Evolutionary conservation across 2,797 vertebrate species (phyloP), one percentile per base, ranked within the genome.

Genomic region (Psittacula echo): DNA sequence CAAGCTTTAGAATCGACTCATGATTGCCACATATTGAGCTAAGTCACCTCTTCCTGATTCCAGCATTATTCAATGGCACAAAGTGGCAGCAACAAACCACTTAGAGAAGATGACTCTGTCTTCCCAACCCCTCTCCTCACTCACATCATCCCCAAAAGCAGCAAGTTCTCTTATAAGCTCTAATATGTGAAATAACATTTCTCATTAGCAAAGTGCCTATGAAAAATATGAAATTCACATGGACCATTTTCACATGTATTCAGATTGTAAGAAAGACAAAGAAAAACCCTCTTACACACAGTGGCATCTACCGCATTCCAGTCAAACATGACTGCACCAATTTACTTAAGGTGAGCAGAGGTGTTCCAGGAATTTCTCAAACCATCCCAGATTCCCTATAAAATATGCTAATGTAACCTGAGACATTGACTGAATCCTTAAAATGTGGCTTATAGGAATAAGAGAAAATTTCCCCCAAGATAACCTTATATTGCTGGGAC

Each of bases 211-310:
- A 26, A 37, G 14, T 32, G 14, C 30, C 18, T 50, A 29, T 24
- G 17, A 87, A 90, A 91, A 68, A 32, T 4, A 51, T 0, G 0
- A 60, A 71, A 72, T 51, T 48, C 30, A 72, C 30, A 72, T 37
- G 30, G 29, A 61, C 23, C 10, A 16, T 73, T 87, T 68, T 82
- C n/a, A 82, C 3, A 3, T 48, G 9, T 23, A 84, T 58, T 77
- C 60, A 48, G 29, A 76, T 13, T 3, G 61, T 3, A 6, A 86
- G 77, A 61, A 82, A 70, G 6, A 6, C 51, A 10, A 67, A 56
- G 53, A 64, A 22, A 0, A 12, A 10, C 20, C 19, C 0, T 0
- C 4, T 29, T 50, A 24, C 9, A 24, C 8, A 3, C 9, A 75
- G n/a, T 37, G 79, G 48, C 24, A 76, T n/a, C 58, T 79, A 39